These are phyloP conservation scores for Chionis minor DNA, from an alignment of 2,113 vertebrate genomes.

Conservation along the genomic window DNA sequence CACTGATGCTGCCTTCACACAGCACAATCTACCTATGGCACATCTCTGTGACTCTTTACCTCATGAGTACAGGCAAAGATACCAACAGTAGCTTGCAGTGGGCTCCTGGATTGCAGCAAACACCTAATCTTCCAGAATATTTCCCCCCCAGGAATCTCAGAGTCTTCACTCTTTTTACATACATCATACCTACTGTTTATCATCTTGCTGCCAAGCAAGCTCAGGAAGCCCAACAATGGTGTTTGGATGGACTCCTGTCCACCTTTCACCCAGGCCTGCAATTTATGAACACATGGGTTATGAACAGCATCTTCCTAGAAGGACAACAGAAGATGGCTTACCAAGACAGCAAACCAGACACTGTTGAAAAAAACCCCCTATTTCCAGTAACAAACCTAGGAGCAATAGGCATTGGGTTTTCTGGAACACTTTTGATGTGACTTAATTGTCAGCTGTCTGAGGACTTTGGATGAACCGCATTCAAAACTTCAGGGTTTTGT, in stretches of 20 bases:
- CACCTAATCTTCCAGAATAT: not conserved
- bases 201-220: not conserved
- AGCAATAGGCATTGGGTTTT: not conserved
- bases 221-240: not conserved
- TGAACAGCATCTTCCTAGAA: not conserved
- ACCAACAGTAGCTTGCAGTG: not conserved
- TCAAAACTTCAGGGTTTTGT: not conserved
- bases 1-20: not conserved
- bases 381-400: not conserved
- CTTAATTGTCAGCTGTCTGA: not conserved
- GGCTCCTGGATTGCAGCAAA: not conserved
- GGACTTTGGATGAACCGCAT: not conserved
- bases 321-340: not conserved
- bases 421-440: not conserved
- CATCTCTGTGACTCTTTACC: not conserved
- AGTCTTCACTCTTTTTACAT: rapidly evolving
- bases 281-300: not conserved
- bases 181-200: not conserved
- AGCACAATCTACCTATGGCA: not conserved
- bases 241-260: not conserved
- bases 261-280: not conserved
- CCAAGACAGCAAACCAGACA: not conserved
- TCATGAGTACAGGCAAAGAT: no score
- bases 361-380: not conserved
- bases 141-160: not conserved